Conservation (phyloP, 2,113 vertebrate species). For the Labeo rohita region DNA sequence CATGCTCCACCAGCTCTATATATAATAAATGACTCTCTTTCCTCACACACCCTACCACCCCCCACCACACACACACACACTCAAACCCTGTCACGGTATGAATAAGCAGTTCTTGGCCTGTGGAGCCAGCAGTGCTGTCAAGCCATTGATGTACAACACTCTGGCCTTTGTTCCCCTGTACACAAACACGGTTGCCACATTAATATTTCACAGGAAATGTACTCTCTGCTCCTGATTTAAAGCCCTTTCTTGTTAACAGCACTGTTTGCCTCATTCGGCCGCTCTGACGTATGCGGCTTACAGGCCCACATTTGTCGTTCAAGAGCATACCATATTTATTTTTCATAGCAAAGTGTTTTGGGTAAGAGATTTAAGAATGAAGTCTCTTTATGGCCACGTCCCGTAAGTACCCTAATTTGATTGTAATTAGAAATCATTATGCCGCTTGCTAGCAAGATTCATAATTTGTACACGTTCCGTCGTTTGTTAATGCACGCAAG, state of each 20-base stretch:
- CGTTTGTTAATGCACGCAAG: background rate
- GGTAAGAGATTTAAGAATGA: background rate
- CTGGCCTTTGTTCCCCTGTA: conserved; percentile 75
- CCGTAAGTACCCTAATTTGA: background rate
- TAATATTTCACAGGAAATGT: conserved; percentile 80
- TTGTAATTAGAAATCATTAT: conserved; percentile 21
- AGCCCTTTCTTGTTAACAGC: conserved; percentile 79
- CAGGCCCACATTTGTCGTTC: conserved; percentile 26
- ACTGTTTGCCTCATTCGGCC: conserved; percentile 73
- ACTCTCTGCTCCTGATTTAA: conserved; percentile 78
- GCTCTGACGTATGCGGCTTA: conserved; percentile 72
- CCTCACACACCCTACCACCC: conserved; percentile 45
- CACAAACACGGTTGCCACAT: conserved; percentile 80
- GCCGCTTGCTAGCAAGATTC: background rate
- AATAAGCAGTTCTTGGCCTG: conserved; percentile 68
- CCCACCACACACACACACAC: conserved; percentile 53
- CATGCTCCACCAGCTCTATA: conserved; percentile 68
- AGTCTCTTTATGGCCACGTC: conserved; percentile 18
- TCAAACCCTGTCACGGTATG: conserved; percentile 51
- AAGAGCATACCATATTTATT: conserved; percentile 26
- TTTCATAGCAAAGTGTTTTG: conserved; percentile 25
- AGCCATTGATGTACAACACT: conserved; percentile 77
- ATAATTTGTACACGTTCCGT: background rate
- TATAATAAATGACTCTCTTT: conserved; percentile 77
- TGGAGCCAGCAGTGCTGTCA: conserved; percentile 71